Conservation (phyloP, 2,888 invertebrate species). For the Caradrina clavipalpis region DNA sequence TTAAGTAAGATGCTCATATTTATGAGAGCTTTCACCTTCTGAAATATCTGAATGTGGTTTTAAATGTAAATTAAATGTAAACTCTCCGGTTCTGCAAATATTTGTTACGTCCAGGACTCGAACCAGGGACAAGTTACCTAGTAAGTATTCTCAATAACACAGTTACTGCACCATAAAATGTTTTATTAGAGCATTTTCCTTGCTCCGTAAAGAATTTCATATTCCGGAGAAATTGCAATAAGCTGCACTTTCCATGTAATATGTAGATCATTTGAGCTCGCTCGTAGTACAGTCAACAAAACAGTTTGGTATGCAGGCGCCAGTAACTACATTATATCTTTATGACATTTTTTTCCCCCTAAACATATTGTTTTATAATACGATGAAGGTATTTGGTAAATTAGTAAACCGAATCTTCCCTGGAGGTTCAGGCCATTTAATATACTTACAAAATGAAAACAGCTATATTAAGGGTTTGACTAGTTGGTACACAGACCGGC, state of each 20-base stretch:
- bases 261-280: conserved; percentile 20
- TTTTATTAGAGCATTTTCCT: conserved; percentile 17
- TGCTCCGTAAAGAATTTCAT: conserved; percentile 29
- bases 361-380: no score
- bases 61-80: no score
- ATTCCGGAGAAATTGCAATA: conserved; percentile 39
- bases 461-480: no score
- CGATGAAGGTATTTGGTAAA: no score
- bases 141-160: not conserved
- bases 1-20: no score
- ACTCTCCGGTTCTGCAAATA: no score
- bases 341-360: no score
- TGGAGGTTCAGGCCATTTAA: no score
- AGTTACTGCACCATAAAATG: conserved; percentile 6
- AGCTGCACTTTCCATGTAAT: conserved; percentile 39
- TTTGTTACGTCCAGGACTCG: not conserved
- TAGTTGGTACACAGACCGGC: no score
- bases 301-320: not conserved
- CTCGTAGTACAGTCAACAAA: conserved; percentile 10
- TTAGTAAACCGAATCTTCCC: no score
- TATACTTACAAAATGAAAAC: not conserved
- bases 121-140: not conserved
- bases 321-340: not conserved
- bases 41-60: no score
- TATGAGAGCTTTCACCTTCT: no score